These are phyloP conservation scores for Meteorus colon DNA, from an alignment of 2,888 invertebrate genomes.

Conservation along the genomic window DNA sequence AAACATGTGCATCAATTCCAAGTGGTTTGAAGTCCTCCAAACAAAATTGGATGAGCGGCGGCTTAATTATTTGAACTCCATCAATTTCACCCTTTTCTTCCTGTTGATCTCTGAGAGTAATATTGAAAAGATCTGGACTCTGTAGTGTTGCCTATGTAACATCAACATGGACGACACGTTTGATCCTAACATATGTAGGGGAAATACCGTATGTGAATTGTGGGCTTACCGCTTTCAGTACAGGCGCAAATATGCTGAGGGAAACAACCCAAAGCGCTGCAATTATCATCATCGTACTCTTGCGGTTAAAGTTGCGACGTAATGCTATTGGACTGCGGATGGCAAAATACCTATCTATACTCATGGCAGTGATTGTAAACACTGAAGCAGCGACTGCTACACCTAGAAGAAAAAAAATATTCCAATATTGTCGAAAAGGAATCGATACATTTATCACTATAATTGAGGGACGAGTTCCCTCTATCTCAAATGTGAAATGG, in stretches of 20 bases:
- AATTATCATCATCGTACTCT: slow-evolving; percentile 80
- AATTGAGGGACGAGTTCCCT: too few relatives aligned
- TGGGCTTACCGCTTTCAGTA: slow-evolving; percentile 74
- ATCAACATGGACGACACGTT: background rate
- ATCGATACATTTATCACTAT: background rate
- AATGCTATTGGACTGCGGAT: slow-evolving; percentile 84
- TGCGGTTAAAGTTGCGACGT: slow-evolving; percentile 81
- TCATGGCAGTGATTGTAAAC: slow-evolving; percentile 87
- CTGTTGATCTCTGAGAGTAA: slow-evolving; percentile 54
- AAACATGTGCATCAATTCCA: slow-evolving; percentile 76
- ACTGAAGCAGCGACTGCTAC: slow-evolving; percentile 87
- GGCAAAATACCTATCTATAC: slow-evolving; percentile 84
- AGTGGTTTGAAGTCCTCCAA: slow-evolving; percentile 79
- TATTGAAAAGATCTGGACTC: slow-evolving; percentile 55
- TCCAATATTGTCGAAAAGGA: background rate
- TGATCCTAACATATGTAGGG: background rate
- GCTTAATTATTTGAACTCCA: slow-evolving; percentile 48
- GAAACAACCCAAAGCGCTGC: slow-evolving; percentile 80
- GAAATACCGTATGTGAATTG: slow-evolving; percentile 22
- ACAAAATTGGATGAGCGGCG: slow-evolving; percentile 76
- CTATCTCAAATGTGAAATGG: background rate
- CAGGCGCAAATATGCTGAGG: slow-evolving; percentile 80
- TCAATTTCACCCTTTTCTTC: slow-evolving; percentile 27
- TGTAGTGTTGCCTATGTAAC: slow-evolving; percentile 58
- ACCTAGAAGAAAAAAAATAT: slow-evolving; percentile 72